These are phyloP conservation scores for Numenius phaeopus DNA, from an alignment of 2,797 vertebrate genomes.

Conservation along the genomic window DNA sequence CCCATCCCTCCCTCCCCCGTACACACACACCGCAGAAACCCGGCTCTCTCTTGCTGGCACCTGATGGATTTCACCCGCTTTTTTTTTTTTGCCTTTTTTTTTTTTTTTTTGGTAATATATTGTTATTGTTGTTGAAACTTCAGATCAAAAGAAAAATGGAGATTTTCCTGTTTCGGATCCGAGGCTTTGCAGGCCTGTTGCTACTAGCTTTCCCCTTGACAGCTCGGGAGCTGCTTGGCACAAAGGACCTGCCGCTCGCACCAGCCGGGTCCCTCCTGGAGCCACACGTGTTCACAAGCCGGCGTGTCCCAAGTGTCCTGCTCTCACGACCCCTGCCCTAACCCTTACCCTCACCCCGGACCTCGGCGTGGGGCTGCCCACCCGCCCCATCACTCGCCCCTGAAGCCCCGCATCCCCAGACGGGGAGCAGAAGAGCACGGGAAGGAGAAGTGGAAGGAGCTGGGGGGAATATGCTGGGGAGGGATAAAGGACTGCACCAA, in stretches of 20 bases:
- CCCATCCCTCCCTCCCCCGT: not conserved
- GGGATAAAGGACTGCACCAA: not conserved
- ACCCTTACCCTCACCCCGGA: not conserved
- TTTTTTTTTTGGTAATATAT: not conserved
- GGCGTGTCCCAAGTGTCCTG: not conserved
- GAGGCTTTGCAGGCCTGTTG: slow-evolving; percentile 56
- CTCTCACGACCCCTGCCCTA: slow-evolving; percentile 40
- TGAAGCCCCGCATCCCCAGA: fast-evolving
- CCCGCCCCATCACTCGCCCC: not conserved
- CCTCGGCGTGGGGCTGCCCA: not conserved
- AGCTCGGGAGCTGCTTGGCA: not conserved
- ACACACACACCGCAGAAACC: slow-evolving; percentile 30
- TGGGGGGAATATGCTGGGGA: not conserved
- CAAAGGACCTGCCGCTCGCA: not conserved
- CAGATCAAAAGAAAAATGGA: slow-evolving; percentile 63
- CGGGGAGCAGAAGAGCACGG: fast-evolving
- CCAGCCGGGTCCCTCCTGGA: not conserved
- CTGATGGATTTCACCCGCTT: slow-evolving; percentile 43
- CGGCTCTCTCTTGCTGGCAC: slow-evolving; percentile 44
- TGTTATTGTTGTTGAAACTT: slow-evolving; percentile 29
- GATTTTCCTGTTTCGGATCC: slow-evolving; percentile 55
- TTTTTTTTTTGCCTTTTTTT: not conserved
- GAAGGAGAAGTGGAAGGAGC: not conserved
- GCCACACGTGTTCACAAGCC: not conserved
- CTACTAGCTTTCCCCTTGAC: slow-evolving; percentile 60